A percentile compares a stretch with the other conserved stretches of the same genome.
Conservation (phyloP, 2,797 vertebrate genomes). For the Phrynocephalus guinanensis region DNA sequence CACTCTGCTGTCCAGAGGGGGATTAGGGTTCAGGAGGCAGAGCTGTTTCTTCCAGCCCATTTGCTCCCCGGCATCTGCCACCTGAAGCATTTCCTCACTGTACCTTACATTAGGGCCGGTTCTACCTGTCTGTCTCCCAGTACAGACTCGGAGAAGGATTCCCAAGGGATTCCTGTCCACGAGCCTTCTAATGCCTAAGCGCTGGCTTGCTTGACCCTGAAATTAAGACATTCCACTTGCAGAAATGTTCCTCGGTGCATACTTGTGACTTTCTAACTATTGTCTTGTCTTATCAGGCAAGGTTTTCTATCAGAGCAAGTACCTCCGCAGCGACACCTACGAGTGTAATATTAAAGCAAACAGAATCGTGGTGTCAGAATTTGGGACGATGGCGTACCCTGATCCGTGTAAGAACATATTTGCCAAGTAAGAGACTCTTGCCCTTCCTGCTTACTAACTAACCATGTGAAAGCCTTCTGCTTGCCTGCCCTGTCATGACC, state of each 20-base stretch:
- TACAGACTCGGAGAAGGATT: background rate
- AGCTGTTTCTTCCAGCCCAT: too few relatives aligned
- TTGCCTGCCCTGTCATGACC: background rate
- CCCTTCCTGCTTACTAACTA: background rate
- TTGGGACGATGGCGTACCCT: conserved; percentile 94
- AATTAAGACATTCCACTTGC: too few relatives aligned
- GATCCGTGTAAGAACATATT: conserved; percentile 97
- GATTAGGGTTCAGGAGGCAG: too few relatives aligned
- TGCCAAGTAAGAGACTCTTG: conserved; percentile 84
- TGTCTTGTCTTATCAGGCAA: conserved; percentile 81
- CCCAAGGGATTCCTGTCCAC: too few relatives aligned
- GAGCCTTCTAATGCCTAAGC: too few relatives aligned
- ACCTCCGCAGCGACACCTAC: conserved; percentile 89
- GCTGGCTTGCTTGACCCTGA: too few relatives aligned
- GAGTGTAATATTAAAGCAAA: conserved; percentile 86
- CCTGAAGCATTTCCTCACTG: too few relatives aligned
- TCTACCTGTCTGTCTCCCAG: background rate
- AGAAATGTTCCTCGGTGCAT: too few relatives aligned
- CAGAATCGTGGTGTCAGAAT: conserved; percentile 92
- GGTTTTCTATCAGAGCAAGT: conserved; percentile 92
- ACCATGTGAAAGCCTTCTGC: background rate
- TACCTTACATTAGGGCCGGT: background rate
- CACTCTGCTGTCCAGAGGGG: too few relatives aligned
- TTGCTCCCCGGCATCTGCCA: too few relatives aligned
- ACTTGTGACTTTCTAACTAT: background rate